Conservation (phyloP, 2,113 vertebrate species). For the Chaetorhynchus papuensis region DNA sequence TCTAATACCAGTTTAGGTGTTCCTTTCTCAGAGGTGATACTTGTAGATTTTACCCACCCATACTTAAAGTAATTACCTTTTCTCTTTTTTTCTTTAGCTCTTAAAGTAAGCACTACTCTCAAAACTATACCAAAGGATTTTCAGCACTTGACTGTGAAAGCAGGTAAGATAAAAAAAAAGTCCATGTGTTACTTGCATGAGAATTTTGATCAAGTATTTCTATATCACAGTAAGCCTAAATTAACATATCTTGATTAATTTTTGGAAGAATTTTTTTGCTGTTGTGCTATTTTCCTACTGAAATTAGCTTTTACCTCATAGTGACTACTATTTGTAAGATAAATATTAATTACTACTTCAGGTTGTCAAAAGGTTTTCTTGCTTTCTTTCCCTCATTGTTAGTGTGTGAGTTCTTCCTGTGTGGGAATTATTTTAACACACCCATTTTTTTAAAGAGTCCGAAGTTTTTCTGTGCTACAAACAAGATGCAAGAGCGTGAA, state of each 20-base stretch:
- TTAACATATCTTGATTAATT: background rate
- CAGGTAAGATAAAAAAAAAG: conserved; percentile 69
- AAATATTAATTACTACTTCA: background rate
- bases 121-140: conserved; percentile 71
- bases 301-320: background rate
- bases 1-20: background rate
- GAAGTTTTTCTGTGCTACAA: background rate
- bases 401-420: background rate
- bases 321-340: background rate
- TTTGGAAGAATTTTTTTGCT: background rate
- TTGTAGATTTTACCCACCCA: background rate
- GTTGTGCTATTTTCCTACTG: background rate
- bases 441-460: background rate
- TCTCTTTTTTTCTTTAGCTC: conserved; percentile 37
- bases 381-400: background rate
- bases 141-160: conserved; percentile 65
- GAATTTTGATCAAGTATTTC: background rate
- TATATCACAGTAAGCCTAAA: background rate
- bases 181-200: background rate
- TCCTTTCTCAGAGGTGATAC: background rate
- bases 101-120: conserved; percentile 53
- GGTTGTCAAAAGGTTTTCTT: background rate
- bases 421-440: background rate
- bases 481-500: background rate
- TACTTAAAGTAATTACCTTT: background rate